A percentile compares a stretch with the other conserved stretches of the same genome.
Evolutionary conservation across 2,888 invertebrate species (phyloP).

Genomic region (Crossocerus cetratus): DNA sequence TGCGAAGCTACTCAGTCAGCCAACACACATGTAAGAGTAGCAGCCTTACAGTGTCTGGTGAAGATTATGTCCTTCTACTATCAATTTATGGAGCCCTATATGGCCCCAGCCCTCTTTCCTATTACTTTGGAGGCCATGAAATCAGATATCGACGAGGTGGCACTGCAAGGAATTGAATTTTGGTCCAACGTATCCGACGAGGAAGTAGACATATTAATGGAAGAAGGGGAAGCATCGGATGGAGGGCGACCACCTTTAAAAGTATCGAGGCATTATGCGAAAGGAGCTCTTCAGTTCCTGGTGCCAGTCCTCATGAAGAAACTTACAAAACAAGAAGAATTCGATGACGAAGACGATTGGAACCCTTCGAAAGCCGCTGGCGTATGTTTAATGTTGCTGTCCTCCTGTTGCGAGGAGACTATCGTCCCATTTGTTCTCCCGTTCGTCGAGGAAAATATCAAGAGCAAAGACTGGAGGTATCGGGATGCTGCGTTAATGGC

Average conservation of each 20-base stretch:
- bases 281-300: constrained; percentile 96
- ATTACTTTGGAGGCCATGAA: constrained; percentile 99
- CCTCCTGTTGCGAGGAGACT: constrained; percentile 97
- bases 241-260: constrained; percentile 94
- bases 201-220: constrained; percentile 96
- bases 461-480: constrained; percentile 93
- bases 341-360: constrained; percentile 99
- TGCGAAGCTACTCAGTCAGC: constrained; percentile 98
- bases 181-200: constrained; percentile 99
- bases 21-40: constrained; percentile 95
- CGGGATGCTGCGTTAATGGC: constrained; percentile 99
- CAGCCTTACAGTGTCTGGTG: constrained; percentile 97
- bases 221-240: constrained; percentile 95
- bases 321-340: constrained; percentile 97
- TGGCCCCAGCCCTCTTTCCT: constrained; percentile 98
- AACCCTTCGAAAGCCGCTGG: constrained; percentile 99
- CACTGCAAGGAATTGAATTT: constrained; percentile 99
- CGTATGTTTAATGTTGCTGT: constrained; percentile 97
- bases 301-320: constrained; percentile 96
- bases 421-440: constrained; percentile 97
- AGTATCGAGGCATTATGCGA: constrained; percentile 97
- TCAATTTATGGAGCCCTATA: constrained; percentile 99
- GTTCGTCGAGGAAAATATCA: constrained; percentile 96
- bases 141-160: constrained; percentile 95
- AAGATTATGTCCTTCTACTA: constrained; percentile 99